Percentiles rank a stretch among this genome's conserved stretches.
Conservation (phyloP, 2,113 vertebrate genomes). For the Herpailurus yagouaroundi region DNA sequence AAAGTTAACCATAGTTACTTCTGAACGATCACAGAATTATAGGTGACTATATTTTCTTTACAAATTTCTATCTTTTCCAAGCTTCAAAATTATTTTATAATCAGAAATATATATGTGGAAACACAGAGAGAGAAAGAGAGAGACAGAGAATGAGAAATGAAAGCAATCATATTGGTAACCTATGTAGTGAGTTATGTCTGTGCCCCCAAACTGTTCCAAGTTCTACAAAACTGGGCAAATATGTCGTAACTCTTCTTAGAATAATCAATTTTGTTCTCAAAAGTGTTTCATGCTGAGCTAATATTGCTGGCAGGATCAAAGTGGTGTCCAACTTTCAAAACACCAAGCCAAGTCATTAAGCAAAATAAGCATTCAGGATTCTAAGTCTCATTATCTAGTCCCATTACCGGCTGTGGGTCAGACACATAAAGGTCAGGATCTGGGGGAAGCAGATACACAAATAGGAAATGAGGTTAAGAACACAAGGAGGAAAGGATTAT, state of each 20-base stretch:
- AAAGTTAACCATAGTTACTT: not conserved
- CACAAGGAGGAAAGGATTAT: not conserved
- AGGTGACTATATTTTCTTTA: not conserved
- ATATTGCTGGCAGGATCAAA: conserved; percentile 48
- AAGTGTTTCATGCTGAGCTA: conserved; percentile 6
- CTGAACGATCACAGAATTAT: not conserved
- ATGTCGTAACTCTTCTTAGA: not conserved
- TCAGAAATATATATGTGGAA: not conserved
- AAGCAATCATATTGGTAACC: not conserved
- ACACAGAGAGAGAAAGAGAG: not conserved
- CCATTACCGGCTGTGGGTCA: not conserved
- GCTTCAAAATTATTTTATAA: not conserved
- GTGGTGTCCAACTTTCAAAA: conserved; percentile 31
- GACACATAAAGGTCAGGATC: conserved; percentile 42
- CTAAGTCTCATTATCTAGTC: not conserved
- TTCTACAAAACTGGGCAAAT: not conserved
- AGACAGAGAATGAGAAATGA: not conserved
- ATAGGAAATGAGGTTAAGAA: conserved; percentile 60
- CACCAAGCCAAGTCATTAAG: conserved; percentile 43
- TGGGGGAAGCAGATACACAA: conserved; percentile 52
- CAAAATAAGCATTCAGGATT: conserved; percentile 47
- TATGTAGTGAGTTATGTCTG: not conserved
- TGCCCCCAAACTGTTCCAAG: not conserved
- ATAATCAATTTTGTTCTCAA: conserved; percentile 41
- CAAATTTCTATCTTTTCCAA: conserved; percentile 18